Evolutionary conservation across 2,888 invertebrate genomes (phyloP).

Genomic region (Phragmatobia fuliginosa): DNA sequence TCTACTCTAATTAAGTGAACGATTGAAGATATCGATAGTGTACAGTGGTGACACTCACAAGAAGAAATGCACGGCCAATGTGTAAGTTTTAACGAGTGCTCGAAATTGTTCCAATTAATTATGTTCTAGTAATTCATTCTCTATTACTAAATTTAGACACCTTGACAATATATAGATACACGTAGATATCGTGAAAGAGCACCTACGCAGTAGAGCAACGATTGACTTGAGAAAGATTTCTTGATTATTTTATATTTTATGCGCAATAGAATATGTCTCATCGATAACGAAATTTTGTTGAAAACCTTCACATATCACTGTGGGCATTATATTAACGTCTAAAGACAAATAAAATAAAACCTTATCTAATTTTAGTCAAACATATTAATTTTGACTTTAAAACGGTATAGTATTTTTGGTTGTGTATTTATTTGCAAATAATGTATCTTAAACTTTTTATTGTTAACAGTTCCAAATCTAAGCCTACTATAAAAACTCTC

Average conservation of each 20-base stretch:
- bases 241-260: constrained; percentile 42
- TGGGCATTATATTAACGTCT: constrained; percentile 48
- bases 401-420: constrained; percentile 29
- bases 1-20: constrained; percentile 81
- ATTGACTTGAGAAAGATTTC: constrained; percentile 41
- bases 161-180: constrained; percentile 77
- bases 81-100: constrained; percentile 86
- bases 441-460: constrained; percentile 44
- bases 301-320: constrained; percentile 42
- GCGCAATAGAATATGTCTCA: constrained; percentile 43
- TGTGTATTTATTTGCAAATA: constrained; percentile 36
- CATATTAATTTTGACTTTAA: constrained; percentile 35
- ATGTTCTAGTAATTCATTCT: constrained; percentile 84
- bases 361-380: constrained; percentile 34
- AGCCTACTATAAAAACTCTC: constrained; percentile 62
- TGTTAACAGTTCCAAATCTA: constrained; percentile 57
- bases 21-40: constrained; percentile 77
- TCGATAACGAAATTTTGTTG: constrained; percentile 45
- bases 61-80: constrained; percentile 83
- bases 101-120: constrained; percentile 82
- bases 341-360: constrained; percentile 43
- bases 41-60: constrained; percentile 77
- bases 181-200: constrained; percentile 65
- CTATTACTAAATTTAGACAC: constrained; percentile 81
- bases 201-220: constrained; percentile 57